Evolutionary conservation across 2,797 vertebrate species (phyloP).

Genomic region (Neosalanx taihuensis): DNA sequence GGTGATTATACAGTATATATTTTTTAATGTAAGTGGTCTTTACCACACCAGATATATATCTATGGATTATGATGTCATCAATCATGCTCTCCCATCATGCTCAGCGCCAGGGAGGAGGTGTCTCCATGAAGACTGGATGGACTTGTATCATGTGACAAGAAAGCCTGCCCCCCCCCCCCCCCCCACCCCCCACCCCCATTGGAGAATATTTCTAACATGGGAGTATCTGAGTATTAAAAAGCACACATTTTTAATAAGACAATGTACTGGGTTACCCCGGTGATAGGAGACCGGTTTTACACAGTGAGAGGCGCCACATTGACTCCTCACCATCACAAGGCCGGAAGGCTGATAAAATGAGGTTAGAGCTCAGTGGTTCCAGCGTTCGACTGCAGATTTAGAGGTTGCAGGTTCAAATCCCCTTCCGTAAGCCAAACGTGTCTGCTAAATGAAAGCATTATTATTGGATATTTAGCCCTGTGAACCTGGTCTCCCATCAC

Average conservation of each 20-base stretch:
- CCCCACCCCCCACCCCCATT: neutral
- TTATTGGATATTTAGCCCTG: constrained; percentile 12
- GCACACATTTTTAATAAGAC: constrained; percentile 30
- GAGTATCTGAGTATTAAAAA: constrained; percentile 30
- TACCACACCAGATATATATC: constrained; percentile 38
- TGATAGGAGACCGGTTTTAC: neutral
- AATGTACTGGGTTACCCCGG: neutral
- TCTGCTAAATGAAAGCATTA: no score
- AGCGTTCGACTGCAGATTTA: no score
- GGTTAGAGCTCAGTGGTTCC: no score
- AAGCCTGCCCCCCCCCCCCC: neutral
- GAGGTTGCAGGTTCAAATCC: no score
- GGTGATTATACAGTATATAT: constrained; percentile 41
- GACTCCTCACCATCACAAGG: neutral
- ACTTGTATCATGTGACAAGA: neutral
- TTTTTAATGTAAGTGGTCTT: constrained; percentile 60
- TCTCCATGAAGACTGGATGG: constrained; percentile 9
- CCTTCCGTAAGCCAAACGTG: no score
- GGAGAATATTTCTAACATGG: constrained; percentile 14
- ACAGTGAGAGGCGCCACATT: neutral
- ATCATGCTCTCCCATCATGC: constrained; percentile 15
- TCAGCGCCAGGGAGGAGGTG: constrained; percentile 6
- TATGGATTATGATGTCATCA: constrained; percentile 30
- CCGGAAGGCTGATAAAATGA: no score
- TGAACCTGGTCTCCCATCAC: constrained; percentile 19